Evolutionary conservation across 2,888 invertebrate genomes (phyloP).

Genomic region (Lepidonotus clava): DNA sequence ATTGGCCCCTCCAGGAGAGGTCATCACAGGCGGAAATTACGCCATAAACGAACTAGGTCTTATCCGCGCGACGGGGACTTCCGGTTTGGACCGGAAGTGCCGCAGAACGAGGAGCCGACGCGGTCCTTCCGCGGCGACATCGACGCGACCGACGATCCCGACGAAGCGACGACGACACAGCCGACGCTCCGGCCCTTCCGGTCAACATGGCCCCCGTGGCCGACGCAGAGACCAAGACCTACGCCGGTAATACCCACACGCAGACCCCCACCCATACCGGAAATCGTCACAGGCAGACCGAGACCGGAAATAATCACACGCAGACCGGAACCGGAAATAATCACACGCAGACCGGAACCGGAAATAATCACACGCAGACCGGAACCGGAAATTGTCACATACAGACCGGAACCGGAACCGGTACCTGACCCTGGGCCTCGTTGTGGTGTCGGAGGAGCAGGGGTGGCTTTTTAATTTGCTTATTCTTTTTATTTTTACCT

Average conservation of each 20-base stretch:
- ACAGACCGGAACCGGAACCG: neutral
- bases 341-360: neutral
- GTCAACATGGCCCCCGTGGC: neutral
- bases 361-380: too few species aligned
- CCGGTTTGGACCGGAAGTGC: neutral
- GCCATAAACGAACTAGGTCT: neutral
- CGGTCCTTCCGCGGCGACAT: neutral
- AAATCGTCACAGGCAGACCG: too few species aligned
- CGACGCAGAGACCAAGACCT: neutral
- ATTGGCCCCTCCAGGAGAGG: neutral
- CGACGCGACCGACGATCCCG: neutral
- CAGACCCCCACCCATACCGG: neutral
- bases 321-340: neutral
- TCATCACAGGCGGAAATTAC: neutral
- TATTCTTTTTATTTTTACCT: neutral
- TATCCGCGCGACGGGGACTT: neutral
- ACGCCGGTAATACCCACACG: neutral
- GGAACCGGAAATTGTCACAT: neutral
- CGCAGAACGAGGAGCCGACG: neutral
- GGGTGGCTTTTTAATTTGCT: neutral
- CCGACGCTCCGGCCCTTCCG: neutral
- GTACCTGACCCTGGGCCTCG: conserved; percentile 9
- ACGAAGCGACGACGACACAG: neutral
- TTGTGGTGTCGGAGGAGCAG: neutral
- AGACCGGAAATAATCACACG: too few species aligned